Percentiles rank a stretch among this genome's conserved stretches.
Conservation (phyloP, 2,888 invertebrate genomes). For the Pristionchus exspectatus region DNA sequence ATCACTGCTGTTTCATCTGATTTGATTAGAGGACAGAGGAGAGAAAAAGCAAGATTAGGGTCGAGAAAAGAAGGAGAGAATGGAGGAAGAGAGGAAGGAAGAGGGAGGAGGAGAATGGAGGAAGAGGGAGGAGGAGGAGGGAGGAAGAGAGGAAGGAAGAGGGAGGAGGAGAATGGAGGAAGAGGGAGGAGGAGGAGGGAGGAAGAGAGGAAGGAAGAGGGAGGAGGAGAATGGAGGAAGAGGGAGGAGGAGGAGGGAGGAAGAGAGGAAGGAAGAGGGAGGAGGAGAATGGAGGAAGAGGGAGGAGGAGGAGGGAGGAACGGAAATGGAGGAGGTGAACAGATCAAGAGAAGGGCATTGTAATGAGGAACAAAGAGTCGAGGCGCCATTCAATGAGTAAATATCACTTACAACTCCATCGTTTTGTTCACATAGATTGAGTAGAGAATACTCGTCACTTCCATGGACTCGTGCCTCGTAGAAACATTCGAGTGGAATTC, state of each 20-base stretch:
- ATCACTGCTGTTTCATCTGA: slow-evolving; percentile 19
- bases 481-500: slow-evolving; percentile 51
- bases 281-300: neutral
- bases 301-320: neutral
- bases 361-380: neutral
- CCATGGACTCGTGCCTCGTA: slow-evolving; percentile 51
- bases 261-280: neutral
- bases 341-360: no score
- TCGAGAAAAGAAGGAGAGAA: neutral
- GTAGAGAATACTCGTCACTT: neutral
- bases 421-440: slow-evolving; percentile 52
- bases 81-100: neutral
- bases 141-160: neutral
- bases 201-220: neutral
- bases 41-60: slow-evolving; percentile 33
- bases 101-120: neutral
- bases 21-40: slow-evolving; percentile 10
- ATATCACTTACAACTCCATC: slow-evolving; percentile 46
- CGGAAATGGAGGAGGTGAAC: no score
- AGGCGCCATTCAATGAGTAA: neutral
- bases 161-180: neutral
- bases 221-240: neutral
- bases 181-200: neutral
- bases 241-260: neutral
- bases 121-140: neutral